Base-by-base conservation (phyloP, 2,888 invertebrate genomes). In the Plutella xylostella region DNA sequence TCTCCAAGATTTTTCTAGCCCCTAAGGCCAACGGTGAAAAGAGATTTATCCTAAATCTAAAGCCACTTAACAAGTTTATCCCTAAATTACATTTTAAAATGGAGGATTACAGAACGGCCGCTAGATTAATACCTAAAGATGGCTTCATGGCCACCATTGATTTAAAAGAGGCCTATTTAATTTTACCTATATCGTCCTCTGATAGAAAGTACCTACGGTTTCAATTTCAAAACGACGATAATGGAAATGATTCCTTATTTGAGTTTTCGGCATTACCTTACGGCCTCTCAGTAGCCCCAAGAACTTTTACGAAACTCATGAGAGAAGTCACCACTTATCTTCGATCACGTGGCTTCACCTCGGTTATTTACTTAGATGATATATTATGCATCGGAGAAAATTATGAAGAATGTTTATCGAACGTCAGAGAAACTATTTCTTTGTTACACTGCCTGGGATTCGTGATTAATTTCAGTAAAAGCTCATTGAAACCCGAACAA, bases 391-490 rank as follows among this genome's bases (percentile, higher is more conserved):
- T 18, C 7, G 5, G 7, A 18, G 18, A 38, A 7, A 18, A 12
- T 18, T 38, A 38, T 19, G 9, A 12, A 38, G 20, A 38, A n/a
- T n/a, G n/a, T n/a, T n/a, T n/a, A n/a, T n/a, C n/a, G n/a, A n/a
- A n/a, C n/a, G n/a, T n/a, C n/a, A n/a, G n/a, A n/a, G n/a, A n/a
- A n/a, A n/a, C n/a, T n/a, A 18, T 25, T 19, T 5, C 22, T 4
- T 12, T 51, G 19, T 22, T 53, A 7, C 6, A 45, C 20, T 34
- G 45, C 21, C 21, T 55, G 18, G 55, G 51, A 1, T 55, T 53
- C 15, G 22, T 55, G 5, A 37, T 52, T 4, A 53, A 55, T 37
- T 44, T 34, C 11, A 37, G 51, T 9, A 55, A 55, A 41, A 51
- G 52, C 42, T 9, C 3, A 5, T 22, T 50, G 20, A 46, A 19